Percentiles rank a stretch among this genome's conserved stretches.
These are phyloP conservation scores for Drosophila mayaguana DNA, from an alignment of 2,888 invertebrate genomes.

Conservation along the genomic window DNA sequence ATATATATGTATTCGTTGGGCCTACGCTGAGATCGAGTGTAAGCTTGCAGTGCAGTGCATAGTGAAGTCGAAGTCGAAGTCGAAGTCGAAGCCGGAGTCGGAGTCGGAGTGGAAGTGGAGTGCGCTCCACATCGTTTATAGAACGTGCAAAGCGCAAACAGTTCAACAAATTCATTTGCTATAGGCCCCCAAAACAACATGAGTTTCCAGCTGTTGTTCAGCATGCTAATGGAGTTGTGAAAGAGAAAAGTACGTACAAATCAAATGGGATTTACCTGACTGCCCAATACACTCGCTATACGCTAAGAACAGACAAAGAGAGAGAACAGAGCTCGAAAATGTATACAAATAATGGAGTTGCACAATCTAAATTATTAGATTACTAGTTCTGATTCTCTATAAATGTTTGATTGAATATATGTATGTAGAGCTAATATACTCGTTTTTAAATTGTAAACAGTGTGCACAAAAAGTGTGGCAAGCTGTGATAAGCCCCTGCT, in stretches of 20 bases:
- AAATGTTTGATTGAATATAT: too few species aligned
- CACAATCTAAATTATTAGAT: not conserved
- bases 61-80: conserved; percentile 27
- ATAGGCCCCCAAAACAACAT: conserved; percentile 32
- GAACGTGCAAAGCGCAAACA: conserved; percentile 63
- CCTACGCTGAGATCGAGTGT: conserved; percentile 21
- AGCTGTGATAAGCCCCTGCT: not conserved
- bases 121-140: conserved; percentile 58
- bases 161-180: conserved; percentile 44
- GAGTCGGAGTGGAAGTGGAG: conserved; percentile 40
- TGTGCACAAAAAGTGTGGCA: not conserved
- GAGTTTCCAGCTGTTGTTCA: conserved; percentile 47
- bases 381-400: too few species aligned
- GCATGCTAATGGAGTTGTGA: conserved; percentile 52
- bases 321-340: not conserved
- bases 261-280: not conserved
- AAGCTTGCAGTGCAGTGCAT: conserved; percentile 33
- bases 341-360: not conserved
- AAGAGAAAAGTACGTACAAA: conserved; percentile 27
- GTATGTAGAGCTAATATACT: not conserved
- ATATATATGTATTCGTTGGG: conserved; percentile 13
- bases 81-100: conserved; percentile 23
- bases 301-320: not conserved
- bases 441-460: not conserved
- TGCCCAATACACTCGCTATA: not conserved